Base-by-base conservation (phyloP, 30 jellyfish, hydroid and myxozoan genomes). In the Aurelia coerulea region DNA sequence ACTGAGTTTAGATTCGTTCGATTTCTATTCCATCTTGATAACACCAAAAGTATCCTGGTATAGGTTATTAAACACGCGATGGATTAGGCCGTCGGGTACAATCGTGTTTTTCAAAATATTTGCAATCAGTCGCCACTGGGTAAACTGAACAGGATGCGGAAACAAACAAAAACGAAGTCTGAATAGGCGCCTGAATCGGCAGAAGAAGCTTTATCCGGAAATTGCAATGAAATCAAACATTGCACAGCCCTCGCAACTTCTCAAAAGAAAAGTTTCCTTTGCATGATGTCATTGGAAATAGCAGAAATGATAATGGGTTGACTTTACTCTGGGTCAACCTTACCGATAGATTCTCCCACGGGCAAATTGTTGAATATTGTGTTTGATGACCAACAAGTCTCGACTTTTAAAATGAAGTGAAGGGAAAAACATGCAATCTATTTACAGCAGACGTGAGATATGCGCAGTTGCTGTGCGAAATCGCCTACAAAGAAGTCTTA, bases 101-200 rank as follows among this genome's bases (percentile, higher is more conserved):
- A 2, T 18, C 35, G 35, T 29, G 35, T 62, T 74, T 35, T 74
- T 17, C 39, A 23, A 29, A 16, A 52, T 31, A 69, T 74, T 49
- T 74, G 56, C 56, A 16, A 42, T 76, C 51, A 18, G 87, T 64
- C 87, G 87, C 87, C 87, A 76, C 58, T 76, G 60, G 0, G 75
- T 41, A 60, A 58, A 52, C 76, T 16, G 19, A n/a, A 58, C 34
- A 76, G 87, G 87, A 76, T 53, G 63, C 18, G 62, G 73, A 62
- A 76, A 76, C 67, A 76, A 76, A 76, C 54, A 76, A 76, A 42
- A 56, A 23, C 76, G 34, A 58, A 23, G 51, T 41, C 18, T 17
- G 63, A 76, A 62, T 19, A 0, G 87, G 87, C 87, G 87, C 87
- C 87, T 46, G 66, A 33, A 49, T 54, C 72, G 15, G 42, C 33